Percentiles rank a stretch among this genome's conserved stretches.
Evolutionary conservation across 2,113 vertebrate genomes (phyloP).

Genomic region (Heterotis niloticus): DNA sequence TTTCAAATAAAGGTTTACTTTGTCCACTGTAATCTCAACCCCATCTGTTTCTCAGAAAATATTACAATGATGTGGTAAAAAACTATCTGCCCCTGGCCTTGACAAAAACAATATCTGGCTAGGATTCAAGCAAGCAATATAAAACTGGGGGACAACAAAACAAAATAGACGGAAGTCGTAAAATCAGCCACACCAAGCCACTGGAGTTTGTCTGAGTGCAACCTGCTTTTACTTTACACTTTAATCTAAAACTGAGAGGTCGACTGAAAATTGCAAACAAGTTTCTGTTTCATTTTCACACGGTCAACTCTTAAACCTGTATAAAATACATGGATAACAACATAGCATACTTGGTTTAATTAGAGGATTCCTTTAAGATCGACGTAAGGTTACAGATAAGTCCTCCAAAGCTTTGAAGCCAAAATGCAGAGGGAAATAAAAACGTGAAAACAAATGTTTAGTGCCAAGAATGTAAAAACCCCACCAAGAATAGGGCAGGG

Average conservation of each 20-base stretch:
- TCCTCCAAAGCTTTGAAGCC: constrained; percentile 57
- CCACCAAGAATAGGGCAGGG: constrained; percentile 41
- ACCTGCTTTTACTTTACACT: constrained; percentile 3
- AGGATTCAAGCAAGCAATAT: neutral
- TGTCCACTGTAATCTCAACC: constrained; percentile 5
- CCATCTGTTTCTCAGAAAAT: constrained; percentile 23
- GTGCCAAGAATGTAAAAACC: constrained; percentile 45
- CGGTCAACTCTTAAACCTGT: constrained; percentile 31
- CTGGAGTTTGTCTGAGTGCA: neutral
- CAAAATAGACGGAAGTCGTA: constrained; percentile 24
- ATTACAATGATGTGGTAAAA: constrained; percentile 22
- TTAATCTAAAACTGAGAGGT: constrained; percentile 6
- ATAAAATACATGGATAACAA: constrained; percentile 46
- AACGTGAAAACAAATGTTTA: constrained; percentile 38
- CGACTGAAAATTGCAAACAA: too few relatives aligned
- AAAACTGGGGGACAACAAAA: neutral
- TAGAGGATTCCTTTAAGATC: constrained; percentile 51
- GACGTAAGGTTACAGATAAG: constrained; percentile 51
- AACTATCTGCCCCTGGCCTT: neutral
- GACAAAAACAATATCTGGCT: constrained; percentile 21
- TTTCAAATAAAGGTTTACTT: neutral
- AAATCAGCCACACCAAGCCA: constrained; percentile 6
- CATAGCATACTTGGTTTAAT: constrained; percentile 51
- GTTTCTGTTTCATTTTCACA: constrained; percentile 5
- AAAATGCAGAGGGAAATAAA: constrained; percentile 45